Base-by-base conservation (phyloP, 2,888 invertebrate genomes). In the Baccha elongata region DNA sequence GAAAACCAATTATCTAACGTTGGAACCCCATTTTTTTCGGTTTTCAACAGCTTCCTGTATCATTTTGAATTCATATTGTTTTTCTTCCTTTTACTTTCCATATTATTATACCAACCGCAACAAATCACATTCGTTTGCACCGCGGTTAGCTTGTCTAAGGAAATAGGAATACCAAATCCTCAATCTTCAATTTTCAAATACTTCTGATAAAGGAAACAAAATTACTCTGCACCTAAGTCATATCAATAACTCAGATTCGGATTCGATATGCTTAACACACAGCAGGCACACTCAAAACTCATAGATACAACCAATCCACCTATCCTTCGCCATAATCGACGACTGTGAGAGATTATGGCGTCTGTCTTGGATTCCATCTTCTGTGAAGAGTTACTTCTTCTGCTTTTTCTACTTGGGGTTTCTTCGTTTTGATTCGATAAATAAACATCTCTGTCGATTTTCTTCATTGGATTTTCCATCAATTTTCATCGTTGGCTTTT, bases 371-470 rank as follows among this genome's bases (percentile, higher is more conserved):
- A 64, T 60, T 48, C 60, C 60, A 44, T 64, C 46, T 62, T 19
- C 23, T 13, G 8, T 44, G 35, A 19, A 35, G 48, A 19, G 48
- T 35, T 21, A 7, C 44, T 48, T 23, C 78, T 50, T 64, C 60
- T 15, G 42, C 53, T 62, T 67, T n/a, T 15, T 19, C 11, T 37
- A 48, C 17, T 44, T 37, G 19, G 21, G 44, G 44, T 46, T 40
- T 58, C 48, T 15, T 60, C 50, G 52, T 65, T 60, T 76, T 78
- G 78, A 83, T 83, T 83, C 83, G 78, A 83, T 83, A 83, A 83
- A 83, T 83, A 83, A 78, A 83, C 78, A 83, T 72, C 83, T 76
- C 68, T 78, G 83, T 83, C 83, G 83, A 83, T 78, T 83, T 83
- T 83, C 78, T 50, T 78, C 83, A 83, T 78, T 83, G 78, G 83